These are phyloP conservation scores for Carollia perspicillata DNA, from an alignment of 2,113 vertebrate species.

Conservation along the genomic window DNA sequence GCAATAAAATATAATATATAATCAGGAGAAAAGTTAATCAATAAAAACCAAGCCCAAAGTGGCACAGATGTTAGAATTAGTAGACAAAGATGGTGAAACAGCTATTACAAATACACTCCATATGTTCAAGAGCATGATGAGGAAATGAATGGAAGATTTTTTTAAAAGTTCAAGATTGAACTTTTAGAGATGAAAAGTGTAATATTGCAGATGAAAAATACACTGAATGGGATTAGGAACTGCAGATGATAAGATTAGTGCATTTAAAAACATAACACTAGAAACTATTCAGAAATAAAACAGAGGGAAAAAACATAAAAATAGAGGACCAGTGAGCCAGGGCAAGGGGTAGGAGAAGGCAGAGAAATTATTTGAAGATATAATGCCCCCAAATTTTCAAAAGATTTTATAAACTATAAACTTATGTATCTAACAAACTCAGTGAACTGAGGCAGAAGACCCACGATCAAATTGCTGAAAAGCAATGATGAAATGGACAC, in stretches of 20 bases:
- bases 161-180: not conserved
- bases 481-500: not conserved
- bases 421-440: not conserved
- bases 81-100: slow-evolving; percentile 40
- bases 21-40: not conserved
- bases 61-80: slow-evolving; percentile 43
- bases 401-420: not conserved
- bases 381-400: not conserved
- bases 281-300: not conserved
- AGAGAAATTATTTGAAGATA: not conserved
- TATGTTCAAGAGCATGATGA: slow-evolving; percentile 16
- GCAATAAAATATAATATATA: not conserved
- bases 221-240: not conserved
- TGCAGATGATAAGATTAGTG: not conserved
- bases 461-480: not conserved
- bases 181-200: not conserved
- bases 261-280: not conserved
- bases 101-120: not conserved
- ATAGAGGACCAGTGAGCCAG: not conserved
- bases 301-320: not conserved
- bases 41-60: slow-evolving; percentile 11
- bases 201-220: not conserved
- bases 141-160: not conserved
- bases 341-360: not conserved
- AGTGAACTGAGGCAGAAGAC: not conserved